These are phyloP conservation scores for Ceyx cyanopectus DNA, from an alignment of 2,113 vertebrate species.

Conservation along the genomic window DNA sequence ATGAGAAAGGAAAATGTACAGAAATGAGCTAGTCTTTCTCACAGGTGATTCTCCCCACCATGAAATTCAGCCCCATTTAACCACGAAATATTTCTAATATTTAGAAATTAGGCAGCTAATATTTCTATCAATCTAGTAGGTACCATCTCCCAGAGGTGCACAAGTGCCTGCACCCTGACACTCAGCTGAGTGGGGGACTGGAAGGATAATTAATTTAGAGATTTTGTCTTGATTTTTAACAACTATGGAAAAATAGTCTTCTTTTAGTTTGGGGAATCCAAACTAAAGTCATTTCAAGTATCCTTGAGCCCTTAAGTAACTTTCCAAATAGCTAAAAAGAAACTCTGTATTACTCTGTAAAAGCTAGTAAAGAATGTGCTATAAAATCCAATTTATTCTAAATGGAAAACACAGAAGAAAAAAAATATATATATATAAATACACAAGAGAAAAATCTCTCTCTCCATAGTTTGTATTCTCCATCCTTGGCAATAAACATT, in stretches of 20 bases:
- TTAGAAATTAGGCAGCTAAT: background rate
- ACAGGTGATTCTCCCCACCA: slow-evolving; percentile 77
- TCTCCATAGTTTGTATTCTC: too few species aligned
- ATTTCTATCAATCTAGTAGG: background rate
- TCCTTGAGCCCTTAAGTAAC: background rate
- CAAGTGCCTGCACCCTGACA: background rate
- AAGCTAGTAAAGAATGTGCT: background rate
- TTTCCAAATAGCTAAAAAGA: background rate
- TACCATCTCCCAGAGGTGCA: background rate
- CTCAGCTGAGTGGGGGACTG: background rate
- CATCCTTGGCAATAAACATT: too few species aligned
- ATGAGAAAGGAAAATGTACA: background rate
- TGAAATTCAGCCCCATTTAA: slow-evolving; percentile 44
- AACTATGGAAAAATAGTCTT: background rate
- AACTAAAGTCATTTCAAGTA: background rate
- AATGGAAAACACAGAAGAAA: too few species aligned
- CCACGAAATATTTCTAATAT: too few species aligned
- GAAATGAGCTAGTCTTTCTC: slow-evolving; percentile 56
- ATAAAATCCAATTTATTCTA: too few species aligned
- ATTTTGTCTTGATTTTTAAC: background rate
- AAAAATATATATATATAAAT: too few species aligned
- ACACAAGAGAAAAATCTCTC: too few species aligned
- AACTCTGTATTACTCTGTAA: background rate
- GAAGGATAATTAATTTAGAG: background rate
- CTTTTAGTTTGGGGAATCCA: background rate